These are phyloP conservation scores for Parnassius glacialis DNA, from an alignment of 2,888 invertebrate species.

Conservation along the genomic window DNA sequence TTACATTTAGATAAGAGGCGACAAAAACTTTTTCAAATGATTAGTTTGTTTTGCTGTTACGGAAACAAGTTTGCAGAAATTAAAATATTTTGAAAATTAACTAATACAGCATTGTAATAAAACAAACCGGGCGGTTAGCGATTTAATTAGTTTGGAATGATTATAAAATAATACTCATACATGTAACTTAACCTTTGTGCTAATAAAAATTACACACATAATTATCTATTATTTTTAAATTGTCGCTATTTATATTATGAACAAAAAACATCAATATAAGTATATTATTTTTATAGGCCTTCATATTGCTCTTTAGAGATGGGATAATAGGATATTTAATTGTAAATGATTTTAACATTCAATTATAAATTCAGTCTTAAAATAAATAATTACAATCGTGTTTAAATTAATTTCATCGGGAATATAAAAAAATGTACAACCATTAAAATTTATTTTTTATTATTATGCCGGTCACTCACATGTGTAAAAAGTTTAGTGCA, in stretches of 20 bases:
- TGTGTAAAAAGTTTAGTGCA: too few species aligned
- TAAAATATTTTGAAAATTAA: constrained; percentile 22
- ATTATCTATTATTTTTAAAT: constrained; percentile 14
- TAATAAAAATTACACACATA: constrained; percentile 18
- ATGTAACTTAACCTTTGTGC: constrained; percentile 40
- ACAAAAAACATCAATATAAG: neutral
- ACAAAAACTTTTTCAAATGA: neutral
- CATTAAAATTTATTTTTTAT: constrained; percentile 9
- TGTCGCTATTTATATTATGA: neutral
- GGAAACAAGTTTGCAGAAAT: neutral
- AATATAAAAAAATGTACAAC: constrained; percentile 22
- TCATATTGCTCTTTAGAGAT: constrained; percentile 2
- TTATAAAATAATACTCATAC: constrained; percentile 46
- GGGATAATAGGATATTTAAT: neutral
- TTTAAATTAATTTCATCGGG: constrained; percentile 45
- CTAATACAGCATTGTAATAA: constrained; percentile 26
- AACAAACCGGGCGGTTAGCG: constrained; percentile 4
- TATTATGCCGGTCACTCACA: too few species aligned
- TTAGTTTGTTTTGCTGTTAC: neutral
- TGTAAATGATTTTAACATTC: constrained; percentile 29
- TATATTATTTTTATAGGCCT: constrained; percentile 10
- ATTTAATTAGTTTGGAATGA: constrained; percentile 45
- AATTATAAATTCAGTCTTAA: constrained; percentile 70
- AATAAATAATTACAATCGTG: constrained; percentile 38
- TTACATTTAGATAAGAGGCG: too few species aligned